Evolutionary conservation across 2,888 invertebrate species (phyloP).

Genomic region (Bursaphelenchus okinawaensis): DNA sequence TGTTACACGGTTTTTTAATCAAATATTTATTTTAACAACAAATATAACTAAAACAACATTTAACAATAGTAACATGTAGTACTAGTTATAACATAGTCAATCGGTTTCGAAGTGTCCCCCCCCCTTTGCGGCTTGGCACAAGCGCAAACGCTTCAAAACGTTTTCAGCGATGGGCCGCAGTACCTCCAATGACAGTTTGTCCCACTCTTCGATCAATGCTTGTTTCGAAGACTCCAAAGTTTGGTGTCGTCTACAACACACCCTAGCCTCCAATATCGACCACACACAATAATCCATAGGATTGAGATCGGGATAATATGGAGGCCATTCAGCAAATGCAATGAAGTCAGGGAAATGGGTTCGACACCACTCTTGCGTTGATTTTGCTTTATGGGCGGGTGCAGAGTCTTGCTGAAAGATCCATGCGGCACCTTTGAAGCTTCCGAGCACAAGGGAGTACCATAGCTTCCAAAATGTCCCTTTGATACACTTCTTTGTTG

Average conservation of each 20-base stretch:
- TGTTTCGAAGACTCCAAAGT: neutral
- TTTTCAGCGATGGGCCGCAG: neutral
- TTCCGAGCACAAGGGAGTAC: too few relatives aligned
- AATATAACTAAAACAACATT: too few relatives aligned
- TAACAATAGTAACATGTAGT: too few relatives aligned
- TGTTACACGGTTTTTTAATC: too few relatives aligned
- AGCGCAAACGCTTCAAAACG: neutral
- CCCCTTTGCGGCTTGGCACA: neutral
- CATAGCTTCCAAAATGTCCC: too few relatives aligned
- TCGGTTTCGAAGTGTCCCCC: too few relatives aligned
- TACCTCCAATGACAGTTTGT: neutral
- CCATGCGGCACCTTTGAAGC: too few relatives aligned
- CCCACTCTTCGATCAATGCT: neutral
- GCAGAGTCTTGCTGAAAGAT: neutral
- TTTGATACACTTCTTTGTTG: too few relatives aligned
- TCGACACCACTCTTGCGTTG: neutral
- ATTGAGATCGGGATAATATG: neutral
- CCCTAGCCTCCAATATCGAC: neutral
- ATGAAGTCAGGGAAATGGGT: neutral
- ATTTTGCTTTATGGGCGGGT: neutral
- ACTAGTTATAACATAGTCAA: too few relatives aligned
- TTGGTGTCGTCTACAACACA: neutral
- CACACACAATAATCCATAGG: neutral
- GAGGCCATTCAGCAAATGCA: too few relatives aligned
- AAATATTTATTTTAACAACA: too few relatives aligned